Conservation (phyloP, 2,797 vertebrate species). For the Tangara arthus region DNA sequence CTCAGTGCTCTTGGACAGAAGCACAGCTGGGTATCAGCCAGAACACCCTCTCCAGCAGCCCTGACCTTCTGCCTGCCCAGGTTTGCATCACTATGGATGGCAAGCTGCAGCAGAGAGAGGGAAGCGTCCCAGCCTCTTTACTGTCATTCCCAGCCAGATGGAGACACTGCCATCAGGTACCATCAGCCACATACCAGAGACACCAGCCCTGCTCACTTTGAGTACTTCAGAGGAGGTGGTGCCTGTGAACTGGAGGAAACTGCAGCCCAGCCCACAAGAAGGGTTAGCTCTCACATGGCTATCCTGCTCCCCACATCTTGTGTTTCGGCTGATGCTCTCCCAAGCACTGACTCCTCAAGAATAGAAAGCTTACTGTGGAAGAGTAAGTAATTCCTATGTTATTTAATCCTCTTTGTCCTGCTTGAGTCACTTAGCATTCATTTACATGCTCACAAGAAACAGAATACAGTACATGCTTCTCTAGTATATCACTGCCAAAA, state of each 20-base stretch:
- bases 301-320: neutral
- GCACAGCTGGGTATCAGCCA: neutral
- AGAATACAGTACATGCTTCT: neutral
- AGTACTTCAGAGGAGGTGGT: neutral
- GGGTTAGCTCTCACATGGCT: neutral
- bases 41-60: neutral
- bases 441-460: neutral
- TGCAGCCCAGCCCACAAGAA: neutral
- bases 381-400: neutral
- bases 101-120: neutral
- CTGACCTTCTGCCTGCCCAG: neutral
- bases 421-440: neutral
- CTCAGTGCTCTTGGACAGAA: neutral
- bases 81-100: rapidly evolving
- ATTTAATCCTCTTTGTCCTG: neutral
- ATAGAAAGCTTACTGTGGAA: neutral
- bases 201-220: neutral
- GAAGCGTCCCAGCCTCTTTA: neutral
- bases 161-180: neutral
- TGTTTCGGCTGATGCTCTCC: neutral
- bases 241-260: neutral
- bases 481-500: neutral
- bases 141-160: neutral
- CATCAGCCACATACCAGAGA: rapidly evolving
- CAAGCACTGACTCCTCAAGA: neutral